Evolutionary conservation across 2,113 vertebrate species (phyloP).

Genomic region (Pangasianodon gigas): DNA sequence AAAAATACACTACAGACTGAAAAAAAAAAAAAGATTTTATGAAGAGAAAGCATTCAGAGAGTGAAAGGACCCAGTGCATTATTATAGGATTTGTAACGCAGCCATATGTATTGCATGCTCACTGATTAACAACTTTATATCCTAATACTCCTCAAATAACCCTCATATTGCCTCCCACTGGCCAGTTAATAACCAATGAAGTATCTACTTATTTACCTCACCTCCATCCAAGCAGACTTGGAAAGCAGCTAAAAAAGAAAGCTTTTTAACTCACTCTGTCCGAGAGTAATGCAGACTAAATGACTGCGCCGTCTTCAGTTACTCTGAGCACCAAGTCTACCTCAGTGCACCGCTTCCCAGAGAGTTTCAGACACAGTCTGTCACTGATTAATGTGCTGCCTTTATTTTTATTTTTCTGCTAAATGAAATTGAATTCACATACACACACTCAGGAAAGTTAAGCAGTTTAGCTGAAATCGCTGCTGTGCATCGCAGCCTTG

Average conservation of each 20-base stretch:
- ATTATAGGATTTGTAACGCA: not conserved
- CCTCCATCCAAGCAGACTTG: conserved; percentile 9
- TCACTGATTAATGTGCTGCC: conserved; percentile 49
- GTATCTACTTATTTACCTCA: conserved; percentile 1
- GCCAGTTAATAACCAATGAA: conserved; percentile 26
- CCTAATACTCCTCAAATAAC: not conserved
- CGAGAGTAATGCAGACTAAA: conserved; percentile 33
- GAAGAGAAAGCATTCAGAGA: not conserved
- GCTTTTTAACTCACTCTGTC: conserved; percentile 36
- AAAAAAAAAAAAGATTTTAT: not conserved
- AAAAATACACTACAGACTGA: not conserved
- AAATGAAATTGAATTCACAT: conserved; percentile 36
- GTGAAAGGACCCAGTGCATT: not conserved
- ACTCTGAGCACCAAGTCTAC: conserved; percentile 16
- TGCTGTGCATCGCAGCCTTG: not conserved
- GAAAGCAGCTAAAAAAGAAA: not conserved
- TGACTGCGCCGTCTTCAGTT: not conserved
- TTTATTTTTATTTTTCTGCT: conserved; percentile 27
- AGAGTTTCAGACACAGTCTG: conserved; percentile 27
- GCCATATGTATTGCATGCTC: not conserved
- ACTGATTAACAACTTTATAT: not conserved
- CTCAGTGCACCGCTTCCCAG: not conserved
- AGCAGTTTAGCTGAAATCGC: not conserved
- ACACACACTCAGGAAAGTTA: not conserved
- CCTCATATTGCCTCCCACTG: not conserved